Evolutionary conservation across 2,113 vertebrate species (phyloP).

Genomic region (Tragelaphus buxtoni): DNA sequence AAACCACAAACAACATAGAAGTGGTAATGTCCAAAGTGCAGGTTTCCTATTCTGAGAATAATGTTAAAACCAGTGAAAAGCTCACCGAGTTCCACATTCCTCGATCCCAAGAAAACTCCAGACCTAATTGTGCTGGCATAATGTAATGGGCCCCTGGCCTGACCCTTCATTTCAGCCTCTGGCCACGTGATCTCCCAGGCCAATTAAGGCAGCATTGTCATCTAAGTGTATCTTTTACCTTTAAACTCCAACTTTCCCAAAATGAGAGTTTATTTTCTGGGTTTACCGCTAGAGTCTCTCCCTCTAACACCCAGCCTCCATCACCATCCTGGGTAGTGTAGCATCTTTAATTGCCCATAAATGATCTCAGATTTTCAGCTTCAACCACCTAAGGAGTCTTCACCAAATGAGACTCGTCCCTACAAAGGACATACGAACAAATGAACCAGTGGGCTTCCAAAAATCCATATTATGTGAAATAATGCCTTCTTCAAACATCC

Average conservation of each 20-base stretch:
- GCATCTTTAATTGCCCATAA: background rate
- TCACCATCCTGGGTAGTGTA: background rate
- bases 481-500: background rate
- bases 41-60: conserved; percentile 41
- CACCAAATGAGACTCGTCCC: background rate
- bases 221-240: background rate
- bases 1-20: conserved; percentile 45
- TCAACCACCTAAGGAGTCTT: background rate
- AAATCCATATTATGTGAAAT: background rate
- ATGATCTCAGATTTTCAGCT: conserved; percentile 25
- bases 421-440: background rate
- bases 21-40: conserved; percentile 21
- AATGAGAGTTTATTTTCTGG: conserved; percentile 17
- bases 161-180: background rate
- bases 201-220: background rate
- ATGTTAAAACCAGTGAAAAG: conserved; percentile 11
- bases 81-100: conserved; percentile 5
- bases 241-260: background rate
- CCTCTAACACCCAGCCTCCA: background rate
- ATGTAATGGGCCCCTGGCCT: background rate
- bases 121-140: background rate
- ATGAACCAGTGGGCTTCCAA: background rate
- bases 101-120: conserved; percentile 26
- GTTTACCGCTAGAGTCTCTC: background rate
- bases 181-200: background rate